phyloP scores from a whole-genome alignment of 2,888 invertebrate genomes.

The Caradrina clavipalpis region DNA sequence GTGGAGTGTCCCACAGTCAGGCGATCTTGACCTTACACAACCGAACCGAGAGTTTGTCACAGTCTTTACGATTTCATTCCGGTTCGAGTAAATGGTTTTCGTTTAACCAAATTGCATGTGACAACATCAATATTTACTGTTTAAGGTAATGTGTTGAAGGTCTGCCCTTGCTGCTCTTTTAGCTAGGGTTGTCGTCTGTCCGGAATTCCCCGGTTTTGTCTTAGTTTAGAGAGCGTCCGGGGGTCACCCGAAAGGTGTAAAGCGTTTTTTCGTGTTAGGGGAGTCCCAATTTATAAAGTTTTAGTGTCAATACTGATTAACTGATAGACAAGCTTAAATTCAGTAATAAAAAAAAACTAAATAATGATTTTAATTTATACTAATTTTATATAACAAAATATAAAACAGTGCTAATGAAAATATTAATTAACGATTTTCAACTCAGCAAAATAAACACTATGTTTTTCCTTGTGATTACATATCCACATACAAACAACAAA shows the following conservation, averaged over 20 bases:
- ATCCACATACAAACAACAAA: not conserved
- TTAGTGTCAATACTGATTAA: no score
- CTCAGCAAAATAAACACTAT: not conserved
- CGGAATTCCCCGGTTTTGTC: no score
- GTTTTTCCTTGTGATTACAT: not conserved
- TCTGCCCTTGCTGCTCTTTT: constrained; percentile 5
- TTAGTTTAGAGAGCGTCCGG: no score
- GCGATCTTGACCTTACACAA: constrained; percentile 54
- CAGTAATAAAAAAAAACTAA: no score
- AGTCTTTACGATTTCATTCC: constrained; percentile 51
- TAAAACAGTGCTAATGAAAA: constrained; percentile 9
- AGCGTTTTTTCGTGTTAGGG: no score
- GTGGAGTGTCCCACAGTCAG: constrained; percentile 20
- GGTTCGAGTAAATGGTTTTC: constrained; percentile 23
- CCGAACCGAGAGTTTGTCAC: constrained; percentile 42
- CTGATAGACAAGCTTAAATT: no score
- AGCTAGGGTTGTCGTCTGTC: no score
- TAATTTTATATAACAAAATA: not conserved
- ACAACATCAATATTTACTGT: constrained; percentile 9
- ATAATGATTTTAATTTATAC: no score
- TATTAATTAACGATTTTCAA: not conserved
- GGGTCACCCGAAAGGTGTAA: no score
- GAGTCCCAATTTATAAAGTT: no score
- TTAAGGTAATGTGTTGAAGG: constrained; percentile 8
- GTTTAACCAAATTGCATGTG: constrained; percentile 33